Evolutionary conservation across 1,140 invertebrate species (phyloP).

Genomic region (Drosophila bipectinata): DNA sequence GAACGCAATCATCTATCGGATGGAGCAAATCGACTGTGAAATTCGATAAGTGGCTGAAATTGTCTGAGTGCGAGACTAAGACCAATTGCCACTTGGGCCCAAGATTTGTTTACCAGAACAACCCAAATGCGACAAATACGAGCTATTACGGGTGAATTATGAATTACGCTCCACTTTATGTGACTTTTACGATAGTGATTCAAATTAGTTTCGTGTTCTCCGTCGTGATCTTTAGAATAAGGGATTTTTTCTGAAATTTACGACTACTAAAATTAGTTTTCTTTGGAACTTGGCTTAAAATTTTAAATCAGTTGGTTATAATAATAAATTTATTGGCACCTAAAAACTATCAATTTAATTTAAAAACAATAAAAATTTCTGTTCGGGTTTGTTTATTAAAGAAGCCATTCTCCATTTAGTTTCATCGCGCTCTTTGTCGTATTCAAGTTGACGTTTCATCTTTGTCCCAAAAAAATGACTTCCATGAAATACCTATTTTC

Average conservation of each 20-base stretch:
- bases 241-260: not conserved
- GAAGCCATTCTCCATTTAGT: not conserved
- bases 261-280: not conserved
- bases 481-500: conserved; percentile 46
- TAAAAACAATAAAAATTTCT: not conserved
- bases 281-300: no score
- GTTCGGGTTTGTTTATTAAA: no score
- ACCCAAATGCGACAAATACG: conserved; percentile 9
- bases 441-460: no score
- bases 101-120: conserved; percentile 19
- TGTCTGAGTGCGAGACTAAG: conserved; percentile 40
- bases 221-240: conserved; percentile 14
- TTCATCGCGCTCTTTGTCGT: not conserved
- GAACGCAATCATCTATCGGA: conserved; percentile 30
- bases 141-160: conserved; percentile 39
- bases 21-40: conserved; percentile 68
- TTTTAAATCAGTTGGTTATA: no score
- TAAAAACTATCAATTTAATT: no score
- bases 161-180: conserved; percentile 57
- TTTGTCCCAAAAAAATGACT: conserved; percentile 31
- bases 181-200: conserved; percentile 63
- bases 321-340: no score
- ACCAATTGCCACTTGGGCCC: conserved; percentile 23
- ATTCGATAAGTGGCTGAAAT: conserved; percentile 67
- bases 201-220: conserved; percentile 45